These are phyloP conservation scores for Drosophila lutescens DNA, from an alignment of 2,888 invertebrate genomes.

Conservation along the genomic window DNA sequence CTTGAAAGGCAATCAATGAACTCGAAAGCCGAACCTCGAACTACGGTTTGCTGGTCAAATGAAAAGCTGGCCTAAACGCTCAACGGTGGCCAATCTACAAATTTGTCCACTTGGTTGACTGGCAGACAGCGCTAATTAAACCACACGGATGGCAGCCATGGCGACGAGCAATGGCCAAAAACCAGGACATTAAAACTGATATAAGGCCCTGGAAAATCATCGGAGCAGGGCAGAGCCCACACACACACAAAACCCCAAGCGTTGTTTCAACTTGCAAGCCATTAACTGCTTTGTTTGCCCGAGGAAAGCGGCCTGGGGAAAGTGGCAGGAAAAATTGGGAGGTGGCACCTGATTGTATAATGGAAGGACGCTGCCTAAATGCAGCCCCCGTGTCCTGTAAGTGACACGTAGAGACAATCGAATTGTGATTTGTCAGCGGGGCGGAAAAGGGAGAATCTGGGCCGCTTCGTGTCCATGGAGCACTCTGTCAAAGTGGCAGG, in stretches of 20 bases:
- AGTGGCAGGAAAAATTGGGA: constrained; percentile 25
- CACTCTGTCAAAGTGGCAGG: constrained; percentile 56
- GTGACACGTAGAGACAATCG: constrained; percentile 79
- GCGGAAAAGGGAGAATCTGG: constrained; percentile 17
- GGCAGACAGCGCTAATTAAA: constrained; percentile 76
- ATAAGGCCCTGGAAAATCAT: constrained; percentile 66
- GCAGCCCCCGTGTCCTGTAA: constrained; percentile 65
- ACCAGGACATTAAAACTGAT: constrained; percentile 58
- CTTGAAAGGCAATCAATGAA: constrained; percentile 62
- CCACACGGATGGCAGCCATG: constrained; percentile 41
- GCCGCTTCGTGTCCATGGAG: constrained; percentile 24
- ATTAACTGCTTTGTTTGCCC: constrained; percentile 50
- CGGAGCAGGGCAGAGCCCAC: constrained; percentile 5
- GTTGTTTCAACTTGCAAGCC: constrained; percentile 55
- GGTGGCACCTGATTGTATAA: constrained; percentile 68
- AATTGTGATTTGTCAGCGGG: constrained; percentile 72
- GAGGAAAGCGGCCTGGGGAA: background rate
- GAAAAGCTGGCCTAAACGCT: constrained; percentile 62
- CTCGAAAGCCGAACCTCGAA: constrained; percentile 5
- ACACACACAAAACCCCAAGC: background rate
- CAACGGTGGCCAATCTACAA: constrained; percentile 58
- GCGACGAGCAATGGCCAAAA: constrained; percentile 14
- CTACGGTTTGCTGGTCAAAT: constrained; percentile 16
- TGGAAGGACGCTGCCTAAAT: constrained; percentile 62
- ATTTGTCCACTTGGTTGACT: constrained; percentile 70